A percentile compares a stretch with the other conserved stretches of the same genome.
Conservation (phyloP, 2,113 vertebrate genomes). For the Hipposideros armiger region DNA sequence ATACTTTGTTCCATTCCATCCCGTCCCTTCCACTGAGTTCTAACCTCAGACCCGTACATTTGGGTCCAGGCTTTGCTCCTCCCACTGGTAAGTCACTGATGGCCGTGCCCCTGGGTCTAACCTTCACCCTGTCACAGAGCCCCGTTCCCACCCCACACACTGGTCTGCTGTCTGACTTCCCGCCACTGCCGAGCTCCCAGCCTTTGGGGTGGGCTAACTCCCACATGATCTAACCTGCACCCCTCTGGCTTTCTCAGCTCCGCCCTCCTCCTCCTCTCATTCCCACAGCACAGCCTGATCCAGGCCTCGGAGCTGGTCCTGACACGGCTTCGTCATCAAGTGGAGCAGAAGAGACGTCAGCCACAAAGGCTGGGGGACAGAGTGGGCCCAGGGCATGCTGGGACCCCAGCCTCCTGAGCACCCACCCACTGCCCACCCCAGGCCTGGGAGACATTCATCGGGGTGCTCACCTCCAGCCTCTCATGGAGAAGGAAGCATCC, state of each 20-base stretch:
- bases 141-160: fast-evolving
- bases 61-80: not conserved
- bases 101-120: not conserved
- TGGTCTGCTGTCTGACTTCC: not conserved
- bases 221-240: fast-evolving
- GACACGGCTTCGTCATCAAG: slow-evolving; percentile 75
- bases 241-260: not conserved
- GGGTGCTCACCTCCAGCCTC: fast-evolving
- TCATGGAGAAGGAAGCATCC: not conserved
- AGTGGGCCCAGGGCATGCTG: not conserved
- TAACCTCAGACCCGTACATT: not conserved
- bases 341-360: slow-evolving; percentile 44
- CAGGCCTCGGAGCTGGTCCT: slow-evolving; percentile 81
- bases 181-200: fast-evolving
- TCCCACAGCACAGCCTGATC: slow-evolving; percentile 85
- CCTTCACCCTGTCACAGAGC: not conserved
- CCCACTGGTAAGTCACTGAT: too few relatives aligned
- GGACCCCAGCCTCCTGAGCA: not conserved
- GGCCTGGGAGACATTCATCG: fast-evolving
- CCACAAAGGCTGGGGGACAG: not conserved
- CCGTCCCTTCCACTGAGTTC: not conserved
- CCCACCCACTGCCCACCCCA: too few relatives aligned
- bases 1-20: not conserved
- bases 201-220: not conserved
- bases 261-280: not conserved